Conservation (phyloP, 2,113 vertebrate genomes). For the Gavialis gangeticus region DNA sequence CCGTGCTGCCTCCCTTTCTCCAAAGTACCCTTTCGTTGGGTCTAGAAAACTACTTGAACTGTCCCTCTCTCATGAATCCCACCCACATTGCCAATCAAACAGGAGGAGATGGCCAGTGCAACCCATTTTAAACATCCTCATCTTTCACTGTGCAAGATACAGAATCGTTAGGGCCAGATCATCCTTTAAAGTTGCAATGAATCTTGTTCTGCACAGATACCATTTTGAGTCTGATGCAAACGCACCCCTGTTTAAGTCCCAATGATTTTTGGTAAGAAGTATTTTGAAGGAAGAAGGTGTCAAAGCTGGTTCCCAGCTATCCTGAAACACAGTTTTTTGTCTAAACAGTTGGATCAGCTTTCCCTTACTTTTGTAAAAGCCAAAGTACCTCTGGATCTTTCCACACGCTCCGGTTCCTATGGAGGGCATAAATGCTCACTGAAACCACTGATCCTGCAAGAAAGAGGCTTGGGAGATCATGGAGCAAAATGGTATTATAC, state of each 20-base stretch:
- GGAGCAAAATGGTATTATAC: neutral
- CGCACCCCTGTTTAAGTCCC: neutral
- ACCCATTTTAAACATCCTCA: neutral
- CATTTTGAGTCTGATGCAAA: neutral
- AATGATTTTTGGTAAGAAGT: neutral
- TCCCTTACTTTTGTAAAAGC: neutral
- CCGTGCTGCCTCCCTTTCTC: neutral
- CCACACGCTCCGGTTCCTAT: constrained; percentile 78
- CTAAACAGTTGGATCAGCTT: neutral
- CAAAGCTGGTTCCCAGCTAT: neutral
- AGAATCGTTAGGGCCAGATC: neutral
- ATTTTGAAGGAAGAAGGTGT: neutral
- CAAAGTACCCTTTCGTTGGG: neutral
- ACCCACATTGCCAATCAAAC: neutral
- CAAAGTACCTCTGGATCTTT: constrained; percentile 77
- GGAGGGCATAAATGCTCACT: constrained; percentile 74
- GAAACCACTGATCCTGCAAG: constrained; percentile 50
- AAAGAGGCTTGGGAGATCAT: neutral
- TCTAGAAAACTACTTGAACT: neutral
- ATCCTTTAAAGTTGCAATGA: fast-evolving
- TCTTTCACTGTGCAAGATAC: neutral
- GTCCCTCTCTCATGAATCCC: neutral
- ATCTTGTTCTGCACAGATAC: neutral
- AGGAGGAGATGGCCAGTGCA: neutral
- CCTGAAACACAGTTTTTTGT: neutral